phyloP scores from a whole-genome alignment of 2,888 invertebrate species.

The Drosophila nr. perissopoda region DNA sequence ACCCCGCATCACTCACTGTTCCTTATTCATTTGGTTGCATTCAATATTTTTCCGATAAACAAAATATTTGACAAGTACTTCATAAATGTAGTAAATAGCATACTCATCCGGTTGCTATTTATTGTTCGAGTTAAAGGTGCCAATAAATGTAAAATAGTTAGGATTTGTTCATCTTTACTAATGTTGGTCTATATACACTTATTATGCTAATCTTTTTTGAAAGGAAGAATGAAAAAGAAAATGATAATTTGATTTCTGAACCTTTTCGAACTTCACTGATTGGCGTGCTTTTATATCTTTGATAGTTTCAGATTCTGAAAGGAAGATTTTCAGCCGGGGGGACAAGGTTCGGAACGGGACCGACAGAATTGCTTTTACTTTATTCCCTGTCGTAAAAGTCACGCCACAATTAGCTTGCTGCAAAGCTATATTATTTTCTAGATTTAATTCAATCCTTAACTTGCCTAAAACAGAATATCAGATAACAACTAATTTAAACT shows the following conservation, averaged over 20 bases:
- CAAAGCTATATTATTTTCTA: no score
- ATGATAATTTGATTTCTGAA: background rate
- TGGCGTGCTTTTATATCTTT: no score
- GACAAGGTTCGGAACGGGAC: background rate
- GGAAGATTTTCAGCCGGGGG: no score
- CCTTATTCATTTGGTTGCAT: background rate
- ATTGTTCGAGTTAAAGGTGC: background rate
- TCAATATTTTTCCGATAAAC: background rate
- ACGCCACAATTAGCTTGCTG: background rate
- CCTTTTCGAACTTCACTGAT: no score
- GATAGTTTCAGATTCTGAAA: no score
- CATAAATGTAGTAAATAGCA: background rate
- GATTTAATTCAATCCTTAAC: no score
- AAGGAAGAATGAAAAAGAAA: background rate
- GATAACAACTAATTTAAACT: no score
- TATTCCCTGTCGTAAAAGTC: background rate
- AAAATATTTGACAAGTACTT: background rate
- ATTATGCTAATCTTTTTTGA: background rate
- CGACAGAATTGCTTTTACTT: background rate
- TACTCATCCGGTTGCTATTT: background rate
- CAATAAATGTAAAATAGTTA: background rate
- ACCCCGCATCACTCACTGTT: background rate
- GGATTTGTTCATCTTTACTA: background rate
- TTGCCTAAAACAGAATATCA: no score
- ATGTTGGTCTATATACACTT: background rate